Evolutionary conservation across 2,797 vertebrate species (phyloP), one percentile per base, ranked within the genome.

Genomic region (Spinus olivaceus): DNA sequence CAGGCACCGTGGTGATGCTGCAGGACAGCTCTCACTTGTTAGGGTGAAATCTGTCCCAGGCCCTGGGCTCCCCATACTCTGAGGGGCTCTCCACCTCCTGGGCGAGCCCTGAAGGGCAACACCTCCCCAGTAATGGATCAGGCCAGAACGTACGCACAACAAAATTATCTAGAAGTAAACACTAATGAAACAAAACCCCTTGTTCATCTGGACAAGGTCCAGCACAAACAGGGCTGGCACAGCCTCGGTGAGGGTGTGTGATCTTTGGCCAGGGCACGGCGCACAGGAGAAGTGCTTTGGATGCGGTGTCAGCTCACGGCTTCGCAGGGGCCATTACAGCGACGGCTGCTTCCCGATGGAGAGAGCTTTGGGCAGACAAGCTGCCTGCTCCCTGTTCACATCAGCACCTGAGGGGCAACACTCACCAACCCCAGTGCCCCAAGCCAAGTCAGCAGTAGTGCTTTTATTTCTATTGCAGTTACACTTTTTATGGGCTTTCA

Each of bases 1-100:
- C 21, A 49, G 54, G 59, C 6, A 1, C n/a, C 0, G 1, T 8
- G 28, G 67, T 39, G 53, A 46, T 12, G 17, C 44, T 19, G 32
- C 8, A 23, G 49, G 39, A 17, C 44, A 12, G 49, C n/a, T 30
- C 14, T 33, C 37, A 6, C 10, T 37, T 3, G 0, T 8, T 4
- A 7, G 6, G 23, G n/a, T 30, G 32, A 8, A 2, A 32, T 37
- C 5, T 27, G 37, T 4, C 16, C 20, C 65, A 49, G 50, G 18
- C 4, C 13, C 15, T 0, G 2, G 32, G 24, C 5, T 47, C 22
- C 14, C 23, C 2, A 0, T 12, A 18, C 12, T 28, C 28, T 4
- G 39, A 69, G 30, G 33, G n/a, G 35, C 47, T 33, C 35, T 41
- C 0, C 20, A 13, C 0, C 0, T 4, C 49, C 53, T 16, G 17